Evolutionary conservation across 53 echinoderm and acorn worm genomes (phyloP).

Genomic region (Pentamera pediparva): DNA sequence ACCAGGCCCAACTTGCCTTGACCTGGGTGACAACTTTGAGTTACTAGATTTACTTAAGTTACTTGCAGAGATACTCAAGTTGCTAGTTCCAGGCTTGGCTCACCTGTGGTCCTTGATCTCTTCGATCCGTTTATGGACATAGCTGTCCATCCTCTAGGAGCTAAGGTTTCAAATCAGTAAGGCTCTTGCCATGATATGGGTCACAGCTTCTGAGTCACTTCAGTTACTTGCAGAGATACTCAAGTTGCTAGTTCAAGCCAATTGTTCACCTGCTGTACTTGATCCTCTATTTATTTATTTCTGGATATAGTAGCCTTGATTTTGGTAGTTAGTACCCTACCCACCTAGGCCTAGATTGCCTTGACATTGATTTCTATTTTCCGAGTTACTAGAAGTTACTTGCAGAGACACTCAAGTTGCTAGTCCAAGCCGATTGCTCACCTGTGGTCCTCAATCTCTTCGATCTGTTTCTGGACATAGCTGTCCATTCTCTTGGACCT

Average conservation of each 20-base stretch:
- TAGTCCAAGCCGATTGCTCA: not conserved
- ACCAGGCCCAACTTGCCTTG: too few relatives aligned
- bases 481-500: constrained; percentile 86
- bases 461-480: constrained; percentile 86
- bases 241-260: not conserved
- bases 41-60: too few relatives aligned
- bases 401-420: not conserved
- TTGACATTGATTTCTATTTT: too few relatives aligned
- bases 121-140: constrained; percentile 88
- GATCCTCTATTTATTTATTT: constrained; percentile 89
- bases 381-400: too few relatives aligned
- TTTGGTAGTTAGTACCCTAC: too few relatives aligned
- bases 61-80: not conserved
- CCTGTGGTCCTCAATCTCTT: constrained; percentile 98
- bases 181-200: too few relatives aligned
- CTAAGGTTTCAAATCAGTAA: too few relatives aligned
- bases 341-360: too few relatives aligned
- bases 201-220: too few relatives aligned
- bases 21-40: too few relatives aligned
- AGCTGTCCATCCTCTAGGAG: too few relatives aligned
- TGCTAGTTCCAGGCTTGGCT: not conserved
- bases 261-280: constrained; percentile 80
- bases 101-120: constrained; percentile 97
- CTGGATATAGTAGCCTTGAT: too few relatives aligned
- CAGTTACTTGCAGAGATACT: not conserved